Percentiles rank a stretch among this genome's conserved stretches.
These are phyloP conservation scores for Euwallacea fornicatus DNA, from an alignment of 1,140 invertebrate genomes.

Conservation along the genomic window DNA sequence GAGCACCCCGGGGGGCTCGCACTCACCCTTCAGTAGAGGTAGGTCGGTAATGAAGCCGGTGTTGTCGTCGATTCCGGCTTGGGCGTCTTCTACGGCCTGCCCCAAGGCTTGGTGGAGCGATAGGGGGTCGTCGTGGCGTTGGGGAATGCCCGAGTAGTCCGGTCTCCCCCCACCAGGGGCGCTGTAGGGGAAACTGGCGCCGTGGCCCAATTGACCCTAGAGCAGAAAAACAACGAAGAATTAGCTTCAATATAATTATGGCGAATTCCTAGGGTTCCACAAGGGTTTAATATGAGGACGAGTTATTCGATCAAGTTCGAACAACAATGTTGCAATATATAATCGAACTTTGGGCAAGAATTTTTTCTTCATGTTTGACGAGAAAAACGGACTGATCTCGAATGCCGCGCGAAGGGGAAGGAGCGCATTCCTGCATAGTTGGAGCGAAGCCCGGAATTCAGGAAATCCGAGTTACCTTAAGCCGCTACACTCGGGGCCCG, in stretches of 20 bases:
- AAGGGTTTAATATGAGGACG: too few species aligned
- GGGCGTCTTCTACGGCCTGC: conserved; percentile 72
- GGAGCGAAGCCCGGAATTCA: conserved; percentile 16
- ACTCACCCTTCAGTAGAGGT: conserved; percentile 85
- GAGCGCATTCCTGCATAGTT: conserved; percentile 22
- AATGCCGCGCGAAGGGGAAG: background rate
- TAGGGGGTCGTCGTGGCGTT: conserved; percentile 61
- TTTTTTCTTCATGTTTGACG: too few species aligned
- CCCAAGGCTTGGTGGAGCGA: conserved; percentile 68
- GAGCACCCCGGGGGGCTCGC: background rate
- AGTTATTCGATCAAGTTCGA: too few species aligned
- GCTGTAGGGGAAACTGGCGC: conserved; percentile 58
- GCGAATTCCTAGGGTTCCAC: too few species aligned
- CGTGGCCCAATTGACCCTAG: conserved; percentile 58
- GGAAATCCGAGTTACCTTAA: conserved; percentile 17
- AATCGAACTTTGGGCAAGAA: too few species aligned
- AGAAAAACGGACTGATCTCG: too few species aligned
- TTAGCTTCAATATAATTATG: too few species aligned
- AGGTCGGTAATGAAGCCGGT: conserved; percentile 84
- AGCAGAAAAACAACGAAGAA: background rate
- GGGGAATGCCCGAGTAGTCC: conserved; percentile 47
- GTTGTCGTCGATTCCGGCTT: conserved; percentile 79
- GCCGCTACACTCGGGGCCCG: conserved; percentile 10
- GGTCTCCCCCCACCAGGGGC: conserved; percentile 55
- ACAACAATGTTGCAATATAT: too few species aligned